Conservation (phyloP, 2,888 invertebrate genomes). For the Caenorhabditis japonica region DNA sequence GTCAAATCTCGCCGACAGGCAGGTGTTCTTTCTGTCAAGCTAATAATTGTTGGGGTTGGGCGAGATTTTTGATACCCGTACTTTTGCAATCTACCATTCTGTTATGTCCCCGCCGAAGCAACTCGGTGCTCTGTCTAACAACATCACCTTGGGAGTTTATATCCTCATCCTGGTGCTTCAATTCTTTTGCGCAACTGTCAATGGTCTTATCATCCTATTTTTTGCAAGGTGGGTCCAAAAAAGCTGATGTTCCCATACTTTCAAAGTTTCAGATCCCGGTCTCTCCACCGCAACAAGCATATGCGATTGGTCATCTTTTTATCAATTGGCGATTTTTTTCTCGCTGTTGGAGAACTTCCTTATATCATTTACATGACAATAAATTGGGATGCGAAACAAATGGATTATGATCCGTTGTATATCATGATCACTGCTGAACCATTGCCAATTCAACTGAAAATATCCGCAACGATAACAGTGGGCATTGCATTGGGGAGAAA, state of each 20-base stretch:
- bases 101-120: conserved; percentile 15
- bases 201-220: conserved; percentile 25
- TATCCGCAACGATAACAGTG: conserved; percentile 30
- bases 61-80: too few relatives aligned
- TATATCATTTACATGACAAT: conserved; percentile 40
- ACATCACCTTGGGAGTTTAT: conserved; percentile 21
- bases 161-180: conserved; percentile 31
- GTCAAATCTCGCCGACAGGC: too few relatives aligned
- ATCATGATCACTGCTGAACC: conserved; percentile 35
- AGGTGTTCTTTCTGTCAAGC: too few relatives aligned
- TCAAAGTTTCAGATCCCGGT: conserved; percentile 9
- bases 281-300: conserved; percentile 27
- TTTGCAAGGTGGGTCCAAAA: conserved; percentile 8
- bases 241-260: background rate
- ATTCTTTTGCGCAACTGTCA: conserved; percentile 22
- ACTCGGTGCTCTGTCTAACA: conserved; percentile 28
- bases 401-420: conserved; percentile 35
- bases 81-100: too few relatives aligned
- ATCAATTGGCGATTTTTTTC: conserved; percentile 21
- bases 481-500: conserved; percentile 32
- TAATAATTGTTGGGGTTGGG: too few relatives aligned
- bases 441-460: conserved; percentile 39
- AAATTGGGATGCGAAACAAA: conserved; percentile 10
- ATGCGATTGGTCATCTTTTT: conserved; percentile 27
- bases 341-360: conserved; percentile 34